Percentiles rank a stretch among this genome's conserved stretches.
These are phyloP conservation scores for Gadopsis marmoratus DNA, from an alignment of 2,797 vertebrate genomes.

Conservation along the genomic window DNA sequence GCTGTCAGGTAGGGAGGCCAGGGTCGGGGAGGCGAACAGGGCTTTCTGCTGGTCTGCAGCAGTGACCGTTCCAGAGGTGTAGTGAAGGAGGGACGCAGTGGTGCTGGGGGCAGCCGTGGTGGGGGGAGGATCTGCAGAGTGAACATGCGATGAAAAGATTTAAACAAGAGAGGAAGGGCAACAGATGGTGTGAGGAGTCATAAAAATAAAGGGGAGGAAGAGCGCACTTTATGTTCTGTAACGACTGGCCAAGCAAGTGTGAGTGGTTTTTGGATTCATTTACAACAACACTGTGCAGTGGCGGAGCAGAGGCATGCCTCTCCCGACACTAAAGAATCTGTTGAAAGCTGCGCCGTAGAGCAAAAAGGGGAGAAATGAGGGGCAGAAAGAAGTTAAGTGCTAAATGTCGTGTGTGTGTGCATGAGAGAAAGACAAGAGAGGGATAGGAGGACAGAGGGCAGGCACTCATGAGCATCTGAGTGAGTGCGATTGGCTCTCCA, in stretches of 20 bases:
- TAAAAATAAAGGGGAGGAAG: conserved; percentile 41
- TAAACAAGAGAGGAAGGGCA: conserved; percentile 84
- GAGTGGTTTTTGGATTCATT: conserved; percentile 58
- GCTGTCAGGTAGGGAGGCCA: conserved; percentile 88
- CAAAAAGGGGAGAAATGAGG: conserved; percentile 44
- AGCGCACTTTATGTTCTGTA: conserved; percentile 51
- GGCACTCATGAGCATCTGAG: conserved; percentile 58
- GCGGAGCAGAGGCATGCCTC: conserved; percentile 33
- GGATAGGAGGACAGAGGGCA: conserved; percentile 49
- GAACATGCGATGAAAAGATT: conserved; percentile 81
- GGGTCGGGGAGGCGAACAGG: conserved; percentile 89
- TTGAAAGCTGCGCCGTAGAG: conserved; percentile 54
- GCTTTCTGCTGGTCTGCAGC: conserved; percentile 83
- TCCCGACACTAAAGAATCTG: conserved; percentile 42
- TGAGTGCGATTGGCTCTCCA: conserved; percentile 51
- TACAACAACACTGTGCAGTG: conserved; percentile 37
- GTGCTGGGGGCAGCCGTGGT: conserved; percentile 90
- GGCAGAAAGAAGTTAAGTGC: conserved; percentile 62
- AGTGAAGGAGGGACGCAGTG: conserved; percentile 81
- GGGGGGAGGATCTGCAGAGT: conserved; percentile 93
- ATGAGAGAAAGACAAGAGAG: conserved; percentile 34
- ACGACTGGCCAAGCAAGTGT: conserved; percentile 44
- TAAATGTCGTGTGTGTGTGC: conserved; percentile 50
- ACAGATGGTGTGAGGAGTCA: conserved; percentile 80
- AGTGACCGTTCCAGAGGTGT: conserved; percentile 86